These are phyloP conservation scores for Drosophila incognita DNA, from an alignment of 2,888 invertebrate species.

Conservation along the genomic window DNA sequence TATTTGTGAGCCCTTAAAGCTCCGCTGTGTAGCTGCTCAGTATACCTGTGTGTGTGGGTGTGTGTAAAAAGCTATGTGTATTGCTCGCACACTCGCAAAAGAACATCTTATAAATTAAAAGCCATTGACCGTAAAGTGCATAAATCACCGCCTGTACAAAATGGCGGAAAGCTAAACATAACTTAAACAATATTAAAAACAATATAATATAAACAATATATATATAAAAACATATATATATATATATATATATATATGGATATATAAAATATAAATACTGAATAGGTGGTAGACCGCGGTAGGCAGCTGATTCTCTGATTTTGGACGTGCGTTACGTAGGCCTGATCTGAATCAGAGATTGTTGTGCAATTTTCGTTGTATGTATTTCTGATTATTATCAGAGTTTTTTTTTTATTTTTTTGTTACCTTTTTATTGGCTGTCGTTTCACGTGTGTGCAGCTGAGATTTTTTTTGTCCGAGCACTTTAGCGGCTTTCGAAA, in stretches of 20 bases:
- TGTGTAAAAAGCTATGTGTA: conserved; percentile 23
- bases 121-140: conserved; percentile 49
- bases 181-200: conserved; percentile 31
- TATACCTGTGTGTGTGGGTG: conserved; percentile 1
- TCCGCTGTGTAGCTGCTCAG: not conserved
- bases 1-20: conserved; percentile 25
- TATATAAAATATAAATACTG: not conserved
- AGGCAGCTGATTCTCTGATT: conserved; percentile 25
- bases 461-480: conserved; percentile 86
- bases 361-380: conserved; percentile 33
- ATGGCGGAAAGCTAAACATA: conserved; percentile 44
- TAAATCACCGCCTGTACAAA: conserved; percentile 54
- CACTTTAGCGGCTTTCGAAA: conserved; percentile 87
- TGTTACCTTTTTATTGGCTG: conserved; percentile 85
- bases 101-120: conserved; percentile 40
- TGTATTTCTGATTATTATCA: not conserved
- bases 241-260: conserved; percentile 4
- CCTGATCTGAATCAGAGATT: conserved; percentile 41
- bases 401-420: conserved; percentile 21
- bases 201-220: not conserved
- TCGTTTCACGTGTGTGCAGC: conserved; percentile 85
- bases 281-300: conserved; percentile 14
- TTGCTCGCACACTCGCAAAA: conserved; percentile 18
- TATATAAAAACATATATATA: conserved; percentile 8
- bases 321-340: conserved; percentile 30